Base-by-base conservation (phyloP, 2,113 vertebrate species). In the Promerops cafer region DNA sequence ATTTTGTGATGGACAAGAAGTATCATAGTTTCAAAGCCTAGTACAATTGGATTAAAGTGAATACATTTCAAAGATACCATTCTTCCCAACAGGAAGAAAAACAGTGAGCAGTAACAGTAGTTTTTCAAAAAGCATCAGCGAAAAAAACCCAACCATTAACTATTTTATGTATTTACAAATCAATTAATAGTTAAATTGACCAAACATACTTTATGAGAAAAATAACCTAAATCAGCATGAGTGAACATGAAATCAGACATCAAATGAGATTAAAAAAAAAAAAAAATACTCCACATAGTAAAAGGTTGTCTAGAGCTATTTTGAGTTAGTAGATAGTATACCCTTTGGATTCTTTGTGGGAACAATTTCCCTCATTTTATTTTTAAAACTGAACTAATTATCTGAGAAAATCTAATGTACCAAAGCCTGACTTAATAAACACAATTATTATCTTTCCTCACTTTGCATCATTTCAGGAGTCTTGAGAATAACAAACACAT, bases 361-460 rank as follows among this genome's bases (percentile, higher is more conserved):
- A 92, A 39, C 10, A 27, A 49, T 64, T 95, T 90, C 8, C 26
- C 22, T 92, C 6, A 37, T 53, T 30, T 65, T 68, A 86, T 86
- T 89, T 94, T 21, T 69, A 82, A 64, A 95, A 40, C 17, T 77
- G 16, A 45, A 33, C 47, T 88, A 92, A 96, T 94, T 97, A 83
- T 28, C 49, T 87, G 42, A 65, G 66, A 83, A 81, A 81, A 87
- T 92, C 26, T 66, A 89, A 57, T 80, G 31, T 71, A 93, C 56
- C 31, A 75, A 88, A 87, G 50, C 45, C 33, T 87, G 37, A 66
- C 13, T 94, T 90, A 84, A 87, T 93, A 84, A 96, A 53, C 33
- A 84, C 28, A 40, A 76, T 59, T 90, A 76, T 84, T 82, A 93
- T 24, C 33, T 94, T 93, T 71, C 56, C 39, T 90, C 31, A 47